A percentile compares a stretch with the other conserved stretches of the same genome.
These are phyloP conservation scores for Amphilophus citrinellus DNA, from an alignment of 2,113 vertebrate species.

Conservation along the genomic window DNA sequence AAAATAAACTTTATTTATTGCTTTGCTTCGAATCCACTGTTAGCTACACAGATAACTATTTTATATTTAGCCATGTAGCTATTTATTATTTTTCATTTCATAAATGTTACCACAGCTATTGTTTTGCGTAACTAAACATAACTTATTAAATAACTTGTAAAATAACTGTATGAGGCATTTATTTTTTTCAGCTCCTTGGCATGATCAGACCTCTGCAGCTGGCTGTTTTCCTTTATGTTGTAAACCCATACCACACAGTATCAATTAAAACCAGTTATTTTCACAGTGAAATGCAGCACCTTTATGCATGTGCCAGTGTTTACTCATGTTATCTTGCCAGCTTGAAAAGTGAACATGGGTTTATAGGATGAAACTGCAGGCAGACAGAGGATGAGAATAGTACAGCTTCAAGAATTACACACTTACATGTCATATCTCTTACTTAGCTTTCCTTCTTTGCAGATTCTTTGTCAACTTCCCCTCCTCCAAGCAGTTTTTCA, in stretches of 20 bases:
- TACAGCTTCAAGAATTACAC: background rate
- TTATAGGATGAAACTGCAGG: constrained; percentile 18
- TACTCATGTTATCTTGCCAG: constrained; percentile 53
- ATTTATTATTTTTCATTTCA: background rate
- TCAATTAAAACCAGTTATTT: constrained; percentile 37
- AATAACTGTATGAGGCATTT: background rate
- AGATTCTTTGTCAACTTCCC: constrained; percentile 96
- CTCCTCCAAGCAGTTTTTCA: constrained; percentile 93
- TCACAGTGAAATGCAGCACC: constrained; percentile 28
- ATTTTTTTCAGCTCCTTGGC: background rate
- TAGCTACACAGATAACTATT: background rate
- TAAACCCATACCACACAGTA: background rate
- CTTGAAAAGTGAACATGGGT: constrained; percentile 21
- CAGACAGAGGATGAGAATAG: constrained; percentile 28
- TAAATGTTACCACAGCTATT: background rate
- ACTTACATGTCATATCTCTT: background rate
- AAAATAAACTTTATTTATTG: background rate
- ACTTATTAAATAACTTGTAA: background rate
- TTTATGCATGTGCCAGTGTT: constrained; percentile 37
- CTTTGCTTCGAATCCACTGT: too few relatives aligned
- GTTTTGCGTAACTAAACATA: background rate
- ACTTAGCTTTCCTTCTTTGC: constrained; percentile 25
- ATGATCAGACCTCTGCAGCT: background rate
- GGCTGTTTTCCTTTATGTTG: background rate
- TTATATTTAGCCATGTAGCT: background rate